Conservation (phyloP, 2,797 vertebrate genomes). For the Bovichtus variegatus region DNA sequence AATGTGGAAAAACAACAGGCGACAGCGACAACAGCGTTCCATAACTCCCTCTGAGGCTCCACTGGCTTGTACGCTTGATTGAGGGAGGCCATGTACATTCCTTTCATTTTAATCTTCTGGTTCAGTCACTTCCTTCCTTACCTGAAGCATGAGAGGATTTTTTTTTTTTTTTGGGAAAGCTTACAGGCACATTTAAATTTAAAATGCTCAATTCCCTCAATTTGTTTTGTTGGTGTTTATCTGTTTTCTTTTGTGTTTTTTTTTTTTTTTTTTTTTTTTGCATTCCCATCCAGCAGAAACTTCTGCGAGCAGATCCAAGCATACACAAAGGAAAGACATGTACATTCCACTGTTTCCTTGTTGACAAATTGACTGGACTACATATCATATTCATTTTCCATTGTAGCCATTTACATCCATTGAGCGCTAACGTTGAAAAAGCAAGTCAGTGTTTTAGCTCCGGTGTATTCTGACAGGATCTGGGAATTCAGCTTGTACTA, state of each 20-base stretch:
- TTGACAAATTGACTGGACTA: neutral
- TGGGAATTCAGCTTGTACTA: neutral
- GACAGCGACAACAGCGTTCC: slow-evolving; percentile 35
- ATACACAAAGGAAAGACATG: neutral
- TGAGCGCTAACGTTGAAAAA: neutral
- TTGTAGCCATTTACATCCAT: slow-evolving; percentile 6
- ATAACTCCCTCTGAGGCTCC: slow-evolving; percentile 36
- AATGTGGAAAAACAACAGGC: slow-evolving; percentile 21
- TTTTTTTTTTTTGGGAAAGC: slow-evolving; percentile 35
- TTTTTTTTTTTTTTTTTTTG: slow-evolving; percentile 28
- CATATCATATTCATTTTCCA: slow-evolving; percentile 17
- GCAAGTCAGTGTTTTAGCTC: slow-evolving; percentile 22
- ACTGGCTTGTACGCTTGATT: slow-evolving; percentile 10
- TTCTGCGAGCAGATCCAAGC: neutral
- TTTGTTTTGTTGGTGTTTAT: slow-evolving; percentile 28
- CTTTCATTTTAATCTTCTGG: slow-evolving; percentile 56
- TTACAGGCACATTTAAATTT: slow-evolving; percentile 45
- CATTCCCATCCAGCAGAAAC: slow-evolving; percentile 33
- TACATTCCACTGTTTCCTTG: slow-evolving; percentile 40
- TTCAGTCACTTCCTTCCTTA: slow-evolving; percentile 35
- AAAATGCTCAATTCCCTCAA: slow-evolving; percentile 23
- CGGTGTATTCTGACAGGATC: slow-evolving; percentile 4
- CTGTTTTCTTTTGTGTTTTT: too few relatives aligned
- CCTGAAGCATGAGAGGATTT: slow-evolving; percentile 52
- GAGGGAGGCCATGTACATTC: slow-evolving; percentile 66